A percentile compares a stretch with the other conserved stretches of the same genome.
These are phyloP conservation scores for Steinernema carpocapsae DNA, from an alignment of 2,888 invertebrate genomes.

Conservation along the genomic window DNA sequence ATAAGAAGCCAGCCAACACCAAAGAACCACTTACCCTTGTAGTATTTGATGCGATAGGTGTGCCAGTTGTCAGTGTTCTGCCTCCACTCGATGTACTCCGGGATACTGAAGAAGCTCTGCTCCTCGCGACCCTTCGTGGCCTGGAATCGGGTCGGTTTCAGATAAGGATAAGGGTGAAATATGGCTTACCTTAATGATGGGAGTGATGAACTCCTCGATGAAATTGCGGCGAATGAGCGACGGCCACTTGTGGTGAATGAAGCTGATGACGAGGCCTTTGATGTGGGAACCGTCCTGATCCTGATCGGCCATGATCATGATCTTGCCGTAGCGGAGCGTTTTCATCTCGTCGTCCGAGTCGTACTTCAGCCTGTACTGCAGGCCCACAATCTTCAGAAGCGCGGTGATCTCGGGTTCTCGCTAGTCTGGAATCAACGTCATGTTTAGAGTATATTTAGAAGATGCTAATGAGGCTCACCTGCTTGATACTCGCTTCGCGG, in stretches of 20 bases:
- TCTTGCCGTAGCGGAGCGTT: constrained; percentile 86
- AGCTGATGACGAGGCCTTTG: constrained; percentile 95
- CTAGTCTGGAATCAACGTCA: constrained; percentile 77
- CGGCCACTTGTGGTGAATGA: constrained; percentile 98
- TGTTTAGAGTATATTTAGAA: no score
- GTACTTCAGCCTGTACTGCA: constrained; percentile 94
- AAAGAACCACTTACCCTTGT: constrained; percentile 81
- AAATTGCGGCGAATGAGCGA: constrained; percentile 81
- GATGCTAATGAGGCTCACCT: no score
- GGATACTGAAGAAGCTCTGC: constrained; percentile 89
- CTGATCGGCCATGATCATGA: constrained; percentile 99
- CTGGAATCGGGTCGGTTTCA: constrained; percentile 40
- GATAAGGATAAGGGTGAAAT: constrained; percentile 40
- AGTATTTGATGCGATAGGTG: constrained; percentile 94
- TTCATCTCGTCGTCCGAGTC: constrained; percentile 83
- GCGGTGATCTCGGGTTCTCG: constrained; percentile 96
- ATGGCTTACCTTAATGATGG: constrained; percentile 97
- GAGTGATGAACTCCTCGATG: constrained; percentile 98
- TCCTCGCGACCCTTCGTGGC: constrained; percentile 81
- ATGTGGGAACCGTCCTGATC: constrained; percentile 98
- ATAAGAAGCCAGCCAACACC: no score
- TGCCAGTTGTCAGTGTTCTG: constrained; percentile 86
- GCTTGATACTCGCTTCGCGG: constrained; percentile 93
- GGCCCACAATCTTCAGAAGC: constrained; percentile 91
- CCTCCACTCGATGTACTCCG: constrained; percentile 98